Base-by-base conservation (phyloP, 2,113 vertebrate species). In the Nycticryphes semicollaris region DNA sequence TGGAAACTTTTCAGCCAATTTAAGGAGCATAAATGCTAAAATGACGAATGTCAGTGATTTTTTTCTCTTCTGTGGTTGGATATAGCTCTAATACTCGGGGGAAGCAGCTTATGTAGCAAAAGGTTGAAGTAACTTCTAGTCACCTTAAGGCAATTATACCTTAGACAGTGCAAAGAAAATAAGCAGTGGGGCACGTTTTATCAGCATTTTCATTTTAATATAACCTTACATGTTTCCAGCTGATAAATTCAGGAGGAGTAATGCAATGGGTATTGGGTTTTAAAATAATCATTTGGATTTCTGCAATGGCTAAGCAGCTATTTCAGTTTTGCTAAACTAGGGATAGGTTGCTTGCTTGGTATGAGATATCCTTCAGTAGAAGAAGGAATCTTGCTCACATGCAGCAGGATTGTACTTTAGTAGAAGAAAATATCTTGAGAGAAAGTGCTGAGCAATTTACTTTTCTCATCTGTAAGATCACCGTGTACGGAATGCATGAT, bases 11-110 rank as follows among this genome's bases (percentile, higher is more conserved):
- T 93, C 70, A 94, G 53, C 92, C 91, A 87, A 74, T 33, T 53
- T 69, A 74, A 84, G 35, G 53, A 94, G 41, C 20, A 67, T 57
- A 92, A 95, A 96, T 27, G 19, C 75, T 96, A 86, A 97, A 95
- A 97, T 97, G 84, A 97, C 6, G 1, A 96, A 97, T 97, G 76
- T 86, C 33, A 84, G 88, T 96, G 95, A 89, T 95, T 94, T 64
- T 45, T 95, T 68, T 78, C 64, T 96, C 66, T 76, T 86, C 67
- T 68, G 4, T 89, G 67, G 74, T 84, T 54, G 63, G 33, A 70
- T 93, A 24, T 83, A 84, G 37, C 87, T 91, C 48, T 45, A 35
- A 94, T 79, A 87, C 85, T 97, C 27, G 0, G 56, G 97, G 97
- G 95, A 95, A 96, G 28, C 21, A 37, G 74, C 37, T 45, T 59